A percentile compares a stretch with the other conserved stretches of the same genome.
These are phyloP conservation scores for Idaea aversata DNA, from an alignment of 2,888 invertebrate genomes.

Conservation along the genomic window DNA sequence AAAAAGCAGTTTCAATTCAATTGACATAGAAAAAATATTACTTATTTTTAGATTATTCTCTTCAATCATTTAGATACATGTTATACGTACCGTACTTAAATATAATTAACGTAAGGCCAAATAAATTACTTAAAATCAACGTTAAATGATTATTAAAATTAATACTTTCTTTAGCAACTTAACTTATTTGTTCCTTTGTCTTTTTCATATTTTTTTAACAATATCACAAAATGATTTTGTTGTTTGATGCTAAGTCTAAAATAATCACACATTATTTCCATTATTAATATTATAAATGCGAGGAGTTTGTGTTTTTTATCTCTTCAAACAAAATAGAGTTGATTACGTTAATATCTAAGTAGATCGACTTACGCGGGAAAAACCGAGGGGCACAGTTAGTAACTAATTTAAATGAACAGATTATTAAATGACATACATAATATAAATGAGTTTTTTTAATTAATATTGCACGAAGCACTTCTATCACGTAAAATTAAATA, in stretches of 20 bases:
- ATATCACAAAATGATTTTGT: constrained; percentile 26
- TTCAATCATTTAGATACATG: constrained; percentile 3
- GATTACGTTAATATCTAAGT: background rate
- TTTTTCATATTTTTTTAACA: constrained; percentile 27
- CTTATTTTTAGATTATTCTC: constrained; percentile 5
- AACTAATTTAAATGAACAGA: background rate
- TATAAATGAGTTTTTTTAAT: constrained; percentile 19
- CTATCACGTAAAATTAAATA: constrained; percentile 18
- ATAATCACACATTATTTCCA: no score
- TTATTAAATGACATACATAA: background rate
- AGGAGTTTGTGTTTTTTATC: background rate
- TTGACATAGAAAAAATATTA: constrained; percentile 30
- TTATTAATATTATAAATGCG: background rate
- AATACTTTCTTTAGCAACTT: constrained; percentile 17
- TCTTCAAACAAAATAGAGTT: background rate
- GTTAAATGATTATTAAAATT: constrained; percentile 8
- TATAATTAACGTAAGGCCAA: background rate
- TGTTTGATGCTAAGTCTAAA: background rate
- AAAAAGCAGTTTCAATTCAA: constrained; percentile 63
- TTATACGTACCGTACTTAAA: background rate
- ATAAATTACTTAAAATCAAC: constrained; percentile 4
- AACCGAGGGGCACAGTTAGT: background rate
- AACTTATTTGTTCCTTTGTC: constrained; percentile 38
- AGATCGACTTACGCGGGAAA: background rate
- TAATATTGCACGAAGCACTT: constrained; percentile 47